A percentile compares a stretch with the other conserved stretches of the same genome.
Conservation (phyloP, 2,888 invertebrate species). For the Leptinotarsa tumamoca region DNA sequence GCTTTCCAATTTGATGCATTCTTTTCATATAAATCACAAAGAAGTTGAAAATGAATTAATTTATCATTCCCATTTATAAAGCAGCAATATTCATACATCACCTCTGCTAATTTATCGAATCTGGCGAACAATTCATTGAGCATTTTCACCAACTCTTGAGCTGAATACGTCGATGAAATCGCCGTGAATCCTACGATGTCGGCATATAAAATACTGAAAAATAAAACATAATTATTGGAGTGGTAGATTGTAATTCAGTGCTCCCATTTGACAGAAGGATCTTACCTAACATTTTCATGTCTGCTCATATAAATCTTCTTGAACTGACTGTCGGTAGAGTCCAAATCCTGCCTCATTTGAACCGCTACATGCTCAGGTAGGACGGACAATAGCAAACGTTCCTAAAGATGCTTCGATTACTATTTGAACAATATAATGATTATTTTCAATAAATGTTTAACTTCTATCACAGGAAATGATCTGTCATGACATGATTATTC, state of each 20-base stretch:
- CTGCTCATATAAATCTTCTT: slow-evolving; percentile 98
- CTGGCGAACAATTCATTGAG: slow-evolving; percentile 95
- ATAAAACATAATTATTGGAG: background rate
- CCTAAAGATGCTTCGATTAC: slow-evolving; percentile 70
- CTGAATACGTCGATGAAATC: slow-evolving; percentile 94
- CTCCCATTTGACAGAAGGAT: background rate
- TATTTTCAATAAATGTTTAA: too few relatives aligned
- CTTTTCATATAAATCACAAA: too few relatives aligned
- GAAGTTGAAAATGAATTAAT: background rate
- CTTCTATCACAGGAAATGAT: too few relatives aligned
- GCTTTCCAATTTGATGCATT: too few relatives aligned
- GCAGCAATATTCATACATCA: slow-evolving; percentile 52
- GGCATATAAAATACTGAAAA: slow-evolving; percentile 90
- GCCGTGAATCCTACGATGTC: slow-evolving; percentile 99
- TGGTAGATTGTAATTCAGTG: too few relatives aligned
- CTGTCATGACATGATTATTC: too few relatives aligned
- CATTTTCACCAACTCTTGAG: slow-evolving; percentile 95
- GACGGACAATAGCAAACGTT: slow-evolving; percentile 90
- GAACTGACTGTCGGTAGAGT: slow-evolving; percentile 92
- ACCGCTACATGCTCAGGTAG: slow-evolving; percentile 96
- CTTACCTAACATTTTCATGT: slow-evolving; percentile 93
- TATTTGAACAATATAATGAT: too few relatives aligned
- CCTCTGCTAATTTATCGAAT: slow-evolving; percentile 90
- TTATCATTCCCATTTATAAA: too few relatives aligned
- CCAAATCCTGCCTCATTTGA: slow-evolving; percentile 95